Percentiles rank a stretch among this genome's conserved stretches.
Evolutionary conservation across 2,113 vertebrate species (phyloP).

Genomic region (Ploceus nigricollis): DNA sequence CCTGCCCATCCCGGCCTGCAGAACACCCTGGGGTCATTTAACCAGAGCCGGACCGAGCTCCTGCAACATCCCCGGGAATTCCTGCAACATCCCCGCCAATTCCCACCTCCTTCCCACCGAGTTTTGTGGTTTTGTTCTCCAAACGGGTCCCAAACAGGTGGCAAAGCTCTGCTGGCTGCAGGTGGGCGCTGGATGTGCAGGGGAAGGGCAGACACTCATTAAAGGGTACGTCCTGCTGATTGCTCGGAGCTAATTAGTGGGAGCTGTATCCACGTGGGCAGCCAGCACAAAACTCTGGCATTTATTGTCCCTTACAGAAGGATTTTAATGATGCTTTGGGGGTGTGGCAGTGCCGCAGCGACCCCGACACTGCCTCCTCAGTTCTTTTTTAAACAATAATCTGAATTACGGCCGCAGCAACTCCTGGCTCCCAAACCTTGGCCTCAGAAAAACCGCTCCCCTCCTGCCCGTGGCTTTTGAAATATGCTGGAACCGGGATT

Average conservation of each 20-base stretch:
- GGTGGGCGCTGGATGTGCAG: not conserved
- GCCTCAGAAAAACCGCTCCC: not conserved
- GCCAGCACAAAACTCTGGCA: not conserved
- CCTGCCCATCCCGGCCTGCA: not conserved
- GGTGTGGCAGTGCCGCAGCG: not conserved
- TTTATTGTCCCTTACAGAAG: not conserved
- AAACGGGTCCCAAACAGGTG: accelerated
- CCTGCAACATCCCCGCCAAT: accelerated
- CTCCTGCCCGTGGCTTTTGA: not conserved
- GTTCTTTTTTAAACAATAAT: accelerated
- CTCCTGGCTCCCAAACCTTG: not conserved
- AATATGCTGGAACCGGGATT: not conserved
- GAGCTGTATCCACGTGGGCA: not conserved
- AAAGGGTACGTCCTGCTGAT: not conserved
- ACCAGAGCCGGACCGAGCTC: not conserved
- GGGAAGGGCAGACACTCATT: not conserved
- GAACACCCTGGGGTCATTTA: accelerated
- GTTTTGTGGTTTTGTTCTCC: not conserved
- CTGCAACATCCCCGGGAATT: not conserved
- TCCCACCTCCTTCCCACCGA: accelerated
- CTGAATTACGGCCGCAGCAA: accelerated
- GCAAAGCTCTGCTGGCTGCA: not conserved
- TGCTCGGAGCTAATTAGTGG: not conserved
- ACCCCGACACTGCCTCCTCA: not conserved
- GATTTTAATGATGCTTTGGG: not conserved